Percentiles rank a stretch among this genome's conserved stretches.
These are phyloP conservation scores for Siniperca obscura DNA, from an alignment of 2,797 vertebrate genomes.

Conservation along the genomic window DNA sequence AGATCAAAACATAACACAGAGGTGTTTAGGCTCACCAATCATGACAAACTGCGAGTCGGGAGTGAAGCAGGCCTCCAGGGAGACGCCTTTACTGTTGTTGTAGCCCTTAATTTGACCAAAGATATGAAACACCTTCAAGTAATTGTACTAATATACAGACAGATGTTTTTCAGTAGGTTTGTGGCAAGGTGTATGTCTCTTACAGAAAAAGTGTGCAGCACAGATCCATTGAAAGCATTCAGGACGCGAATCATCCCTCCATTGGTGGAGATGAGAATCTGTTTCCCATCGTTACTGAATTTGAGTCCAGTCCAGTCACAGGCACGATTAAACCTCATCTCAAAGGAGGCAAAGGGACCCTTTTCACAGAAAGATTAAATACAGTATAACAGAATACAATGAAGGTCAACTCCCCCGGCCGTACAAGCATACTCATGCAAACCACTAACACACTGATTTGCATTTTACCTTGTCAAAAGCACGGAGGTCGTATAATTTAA, in stretches of 20 bases:
- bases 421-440: neutral
- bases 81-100: constrained; percentile 93
- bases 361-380: constrained; percentile 55
- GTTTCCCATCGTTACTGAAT: constrained; percentile 94
- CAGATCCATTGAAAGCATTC: constrained; percentile 91
- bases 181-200: constrained; percentile 58
- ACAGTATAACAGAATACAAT: neutral
- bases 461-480: constrained; percentile 86
- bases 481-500: constrained; percentile 93
- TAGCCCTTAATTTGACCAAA: constrained; percentile 86
- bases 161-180: neutral
- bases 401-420: neutral
- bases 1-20: neutral
- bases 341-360: constrained; percentile 93
- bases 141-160: neutral
- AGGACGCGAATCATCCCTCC: constrained; percentile 91
- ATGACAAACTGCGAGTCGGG: constrained; percentile 97
- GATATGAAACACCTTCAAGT: neutral
- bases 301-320: constrained; percentile 95
- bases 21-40: constrained; percentile 87
- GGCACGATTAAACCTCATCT: constrained; percentile 88
- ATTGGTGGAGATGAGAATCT: constrained; percentile 93
- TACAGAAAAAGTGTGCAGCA: constrained; percentile 93
- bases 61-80: constrained; percentile 94
- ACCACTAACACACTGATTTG: neutral